These are phyloP conservation scores for Astropecten irregularis DNA, from an alignment of 53 echinoderm and acorn worm genomes.

Conservation along the genomic window DNA sequence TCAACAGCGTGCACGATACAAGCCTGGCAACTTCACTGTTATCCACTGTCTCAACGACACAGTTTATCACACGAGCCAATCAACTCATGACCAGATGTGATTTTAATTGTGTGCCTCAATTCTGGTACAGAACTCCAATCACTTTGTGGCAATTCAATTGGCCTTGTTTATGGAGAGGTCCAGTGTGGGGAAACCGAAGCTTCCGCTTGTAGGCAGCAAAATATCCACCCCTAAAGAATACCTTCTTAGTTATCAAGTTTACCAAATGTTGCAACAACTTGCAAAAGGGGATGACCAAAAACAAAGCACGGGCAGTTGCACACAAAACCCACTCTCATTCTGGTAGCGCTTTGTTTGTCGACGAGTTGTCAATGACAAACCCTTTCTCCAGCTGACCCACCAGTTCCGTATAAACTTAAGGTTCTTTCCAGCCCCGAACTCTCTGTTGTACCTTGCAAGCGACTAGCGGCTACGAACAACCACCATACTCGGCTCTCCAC, in stretches of 20 bases:
- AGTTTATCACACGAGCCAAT: not conserved
- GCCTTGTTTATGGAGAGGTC: not conserved
- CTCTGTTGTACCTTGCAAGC: slow-evolving; percentile 18
- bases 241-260: not conserved
- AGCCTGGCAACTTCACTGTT: not conserved
- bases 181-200: not conserved
- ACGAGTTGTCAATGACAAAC: not conserved
- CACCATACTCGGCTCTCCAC: slow-evolving; percentile 11
- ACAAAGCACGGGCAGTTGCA: not conserved
- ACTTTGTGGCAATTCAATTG: not conserved
- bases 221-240: not conserved
- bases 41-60: not conserved
- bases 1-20: not conserved
- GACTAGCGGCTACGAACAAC: slow-evolving; percentile 40
- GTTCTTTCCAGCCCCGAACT: not conserved
- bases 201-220: not conserved
- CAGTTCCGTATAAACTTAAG: not conserved
- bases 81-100: not conserved
- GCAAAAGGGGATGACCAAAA: not conserved
- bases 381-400: slow-evolving; percentile 1
- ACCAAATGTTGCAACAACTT: not conserved
- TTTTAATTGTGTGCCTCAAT: not conserved
- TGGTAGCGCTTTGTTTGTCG: too few species aligned
- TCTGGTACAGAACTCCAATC: not conserved
- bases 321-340: slow-evolving; percentile 1